A percentile compares a stretch with the other conserved stretches of the same genome.
Evolutionary conservation across 2,113 vertebrate genomes (phyloP).

Genomic region (Gymnobelideus leadbeateri): DNA sequence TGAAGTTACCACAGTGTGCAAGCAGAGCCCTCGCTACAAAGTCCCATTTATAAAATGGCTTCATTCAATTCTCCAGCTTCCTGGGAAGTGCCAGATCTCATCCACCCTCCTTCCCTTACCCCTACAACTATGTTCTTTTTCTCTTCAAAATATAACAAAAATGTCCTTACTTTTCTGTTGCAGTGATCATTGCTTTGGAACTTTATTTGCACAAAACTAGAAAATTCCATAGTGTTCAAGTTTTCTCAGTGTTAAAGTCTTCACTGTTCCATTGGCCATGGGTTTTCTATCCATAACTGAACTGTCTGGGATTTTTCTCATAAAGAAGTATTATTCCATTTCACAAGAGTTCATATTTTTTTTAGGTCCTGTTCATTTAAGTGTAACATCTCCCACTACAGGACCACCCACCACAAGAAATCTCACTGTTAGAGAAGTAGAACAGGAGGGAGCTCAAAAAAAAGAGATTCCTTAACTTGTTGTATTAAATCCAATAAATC

Average conservation of each 20-base stretch:
- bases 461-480: not conserved
- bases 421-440: not conserved
- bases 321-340: slow-evolving; percentile 61
- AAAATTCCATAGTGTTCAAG: slow-evolving; percentile 49
- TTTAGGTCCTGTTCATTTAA: slow-evolving; percentile 29
- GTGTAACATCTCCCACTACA: slow-evolving; percentile 21
- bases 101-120: not conserved
- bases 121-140: slow-evolving; percentile 11
- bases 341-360: slow-evolving; percentile 42
- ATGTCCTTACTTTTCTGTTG: not conserved
- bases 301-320: slow-evolving; percentile 22
- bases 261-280: slow-evolving; percentile 45
- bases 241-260: slow-evolving; percentile 45
- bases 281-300: slow-evolving; percentile 59
- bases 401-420: slow-evolving; percentile 6
- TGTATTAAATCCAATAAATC: not conserved
- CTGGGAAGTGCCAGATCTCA: slow-evolving; percentile 50
- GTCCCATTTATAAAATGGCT: slow-evolving; percentile 50
- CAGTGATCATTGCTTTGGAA: slow-evolving; percentile 52
- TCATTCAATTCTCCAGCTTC: slow-evolving; percentile 52
- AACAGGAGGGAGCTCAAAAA: not conserved
- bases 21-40: slow-evolving; percentile 29
- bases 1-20: slow-evolving; percentile 23
- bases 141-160: slow-evolving; percentile 16
- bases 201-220: slow-evolving; percentile 21